These are phyloP conservation scores for Capitella teleta DNA, from an alignment of 1,140 invertebrate species.

Conservation along the genomic window DNA sequence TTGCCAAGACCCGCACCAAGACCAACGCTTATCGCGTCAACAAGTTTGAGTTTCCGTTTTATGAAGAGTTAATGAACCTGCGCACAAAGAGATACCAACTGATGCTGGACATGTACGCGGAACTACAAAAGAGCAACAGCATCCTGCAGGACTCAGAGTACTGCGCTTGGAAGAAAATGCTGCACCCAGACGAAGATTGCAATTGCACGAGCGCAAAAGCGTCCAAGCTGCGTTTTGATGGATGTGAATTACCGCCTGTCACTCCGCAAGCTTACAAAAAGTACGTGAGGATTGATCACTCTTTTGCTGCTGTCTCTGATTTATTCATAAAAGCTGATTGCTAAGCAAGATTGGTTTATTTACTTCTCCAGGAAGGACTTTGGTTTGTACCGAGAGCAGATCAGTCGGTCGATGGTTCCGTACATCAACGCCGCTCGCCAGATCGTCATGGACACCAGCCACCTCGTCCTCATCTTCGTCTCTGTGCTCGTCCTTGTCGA, in stretches of 20 bases:
- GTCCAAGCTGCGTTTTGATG: constrained; percentile 8
- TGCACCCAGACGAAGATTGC: constrained; percentile 8
- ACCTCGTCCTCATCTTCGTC: constrained; percentile 12
- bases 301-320: not conserved
- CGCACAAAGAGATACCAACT: constrained; percentile 10
- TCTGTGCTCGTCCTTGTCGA: constrained; percentile 12
- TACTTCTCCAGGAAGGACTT: constrained; percentile 11
- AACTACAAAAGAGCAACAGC: constrained; percentile 9
- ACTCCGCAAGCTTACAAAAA: constrained; percentile 9
- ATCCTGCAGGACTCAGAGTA: constrained; percentile 12
- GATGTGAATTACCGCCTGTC: constrained; percentile 12
- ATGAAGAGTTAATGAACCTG: constrained; percentile 10
- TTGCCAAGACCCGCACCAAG: constrained; percentile 11
- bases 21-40: constrained; percentile 12
- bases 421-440: constrained; percentile 10
- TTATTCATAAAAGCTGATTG: not conserved
- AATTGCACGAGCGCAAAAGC: constrained; percentile 10
- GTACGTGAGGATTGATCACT: constrained; percentile 1
- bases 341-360: not conserved
- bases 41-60: constrained; percentile 14
- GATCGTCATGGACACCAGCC: constrained; percentile 11
- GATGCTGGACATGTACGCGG: constrained; percentile 14
- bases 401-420: constrained; percentile 7
- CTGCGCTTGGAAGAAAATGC: constrained; percentile 13
- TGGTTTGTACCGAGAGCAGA: constrained; percentile 6